Percentiles rank a stretch among this genome's conserved stretches.
phyloP scores from a whole-genome alignment of 2,113 vertebrate species.

The Neogale vison region DNA sequence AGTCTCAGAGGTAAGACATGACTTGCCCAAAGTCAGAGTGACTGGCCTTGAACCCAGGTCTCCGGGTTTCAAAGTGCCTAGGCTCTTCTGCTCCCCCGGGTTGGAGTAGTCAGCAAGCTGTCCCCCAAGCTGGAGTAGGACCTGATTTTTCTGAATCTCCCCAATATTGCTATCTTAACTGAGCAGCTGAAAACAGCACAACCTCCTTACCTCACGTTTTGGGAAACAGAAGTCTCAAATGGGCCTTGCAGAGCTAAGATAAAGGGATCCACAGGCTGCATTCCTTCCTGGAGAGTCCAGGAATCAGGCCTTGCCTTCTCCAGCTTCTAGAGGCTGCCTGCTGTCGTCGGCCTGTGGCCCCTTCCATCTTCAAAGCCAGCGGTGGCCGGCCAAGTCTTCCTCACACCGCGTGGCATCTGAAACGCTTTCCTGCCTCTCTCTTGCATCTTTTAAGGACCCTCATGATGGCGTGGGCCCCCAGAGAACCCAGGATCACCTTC shows the following conservation, averaged over 20 bases:
- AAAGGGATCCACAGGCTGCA: rapidly evolving
- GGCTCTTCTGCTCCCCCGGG: background rate
- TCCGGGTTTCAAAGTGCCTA: background rate
- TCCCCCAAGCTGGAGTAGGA: background rate
- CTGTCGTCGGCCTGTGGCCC: background rate
- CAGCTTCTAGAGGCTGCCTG: background rate
- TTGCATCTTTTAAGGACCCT: background rate
- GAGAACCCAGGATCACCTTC: background rate
- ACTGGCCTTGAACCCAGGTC: background rate
- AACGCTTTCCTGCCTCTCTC: background rate
- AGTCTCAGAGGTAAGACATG: background rate
- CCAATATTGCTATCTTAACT: background rate
- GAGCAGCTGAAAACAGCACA: background rate
- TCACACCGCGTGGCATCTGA: background rate
- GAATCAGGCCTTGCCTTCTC: background rate
- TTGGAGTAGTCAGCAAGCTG: background rate
- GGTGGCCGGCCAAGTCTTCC: background rate
- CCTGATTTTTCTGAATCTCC: background rate
- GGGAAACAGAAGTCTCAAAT: background rate
- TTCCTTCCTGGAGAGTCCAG: background rate
- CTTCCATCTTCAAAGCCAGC: background rate
- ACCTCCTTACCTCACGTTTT: background rate
- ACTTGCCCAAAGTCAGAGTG: background rate
- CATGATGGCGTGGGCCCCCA: background rate
- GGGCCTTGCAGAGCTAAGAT: background rate